phyloP scores from a whole-genome alignment of 2,888 invertebrate species.

The Griposia aprilina region DNA sequence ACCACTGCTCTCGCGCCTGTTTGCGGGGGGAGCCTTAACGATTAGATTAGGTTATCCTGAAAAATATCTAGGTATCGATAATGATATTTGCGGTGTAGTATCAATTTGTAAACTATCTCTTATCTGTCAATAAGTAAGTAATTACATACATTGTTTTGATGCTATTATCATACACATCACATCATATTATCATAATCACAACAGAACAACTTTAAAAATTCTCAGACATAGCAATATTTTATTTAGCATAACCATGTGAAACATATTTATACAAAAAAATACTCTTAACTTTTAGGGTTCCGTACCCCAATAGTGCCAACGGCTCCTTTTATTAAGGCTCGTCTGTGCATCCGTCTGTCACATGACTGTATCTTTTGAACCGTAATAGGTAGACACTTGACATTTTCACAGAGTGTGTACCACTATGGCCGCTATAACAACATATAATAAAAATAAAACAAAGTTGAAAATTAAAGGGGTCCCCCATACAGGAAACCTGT shows the following conservation, averaged over 20 bases:
- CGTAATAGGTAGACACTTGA: neutral
- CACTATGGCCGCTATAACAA: no score
- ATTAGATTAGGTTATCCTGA: constrained; percentile 2
- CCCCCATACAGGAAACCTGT: no score
- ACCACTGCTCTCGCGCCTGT: no score
- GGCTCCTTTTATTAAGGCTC: no score
- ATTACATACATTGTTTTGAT: neutral
- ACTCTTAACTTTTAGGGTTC: neutral
- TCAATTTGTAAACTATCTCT: neutral
- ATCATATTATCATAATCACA: neutral
- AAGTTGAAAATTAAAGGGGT: no score
- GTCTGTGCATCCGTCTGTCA: neutral
- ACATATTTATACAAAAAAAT: neutral
- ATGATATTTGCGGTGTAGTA: neutral
- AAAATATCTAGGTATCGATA: neutral
- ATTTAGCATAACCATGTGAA: neutral
- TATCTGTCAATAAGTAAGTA: neutral
- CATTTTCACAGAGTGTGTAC: neutral
- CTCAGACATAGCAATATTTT: no score
- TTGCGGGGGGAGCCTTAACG: no score
- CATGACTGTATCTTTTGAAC: neutral
- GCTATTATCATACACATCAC: no score
- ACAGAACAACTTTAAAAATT: neutral
- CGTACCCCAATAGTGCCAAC: no score
- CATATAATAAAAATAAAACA: no score